These are phyloP conservation scores for Sandelia bainsii DNA, from an alignment of 2,797 vertebrate species.

Conservation along the genomic window DNA sequence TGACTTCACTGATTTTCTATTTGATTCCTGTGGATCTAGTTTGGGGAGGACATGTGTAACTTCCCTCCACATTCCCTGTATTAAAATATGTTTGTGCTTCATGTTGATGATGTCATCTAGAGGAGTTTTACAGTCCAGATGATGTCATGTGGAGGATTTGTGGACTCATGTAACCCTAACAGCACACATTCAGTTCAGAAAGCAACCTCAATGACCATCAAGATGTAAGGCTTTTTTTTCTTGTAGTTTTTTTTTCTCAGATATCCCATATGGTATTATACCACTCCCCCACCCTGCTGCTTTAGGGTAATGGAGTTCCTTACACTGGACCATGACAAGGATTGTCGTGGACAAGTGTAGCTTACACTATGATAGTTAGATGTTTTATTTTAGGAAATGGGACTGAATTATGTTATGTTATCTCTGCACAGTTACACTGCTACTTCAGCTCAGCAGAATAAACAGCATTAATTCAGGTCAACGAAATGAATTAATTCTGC, in stretches of 20 bases:
- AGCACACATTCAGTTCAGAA: neutral
- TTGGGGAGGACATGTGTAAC: too few relatives aligned
- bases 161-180: too few relatives aligned
- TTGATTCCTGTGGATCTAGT: too few relatives aligned
- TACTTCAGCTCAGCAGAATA: slow-evolving; percentile 40
- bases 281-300: neutral
- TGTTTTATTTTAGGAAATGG: slow-evolving; percentile 50
- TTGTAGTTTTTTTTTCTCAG: neutral
- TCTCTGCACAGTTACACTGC: neutral
- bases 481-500: slow-evolving; percentile 49
- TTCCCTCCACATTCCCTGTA: too few relatives aligned
- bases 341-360: slow-evolving; percentile 12
- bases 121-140: too few relatives aligned
- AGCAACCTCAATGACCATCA: neutral
- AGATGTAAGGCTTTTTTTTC: neutral
- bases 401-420: slow-evolving; percentile 24
- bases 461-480: slow-evolving; percentile 69
- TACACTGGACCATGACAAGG: neutral
- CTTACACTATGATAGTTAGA: slow-evolving; percentile 29
- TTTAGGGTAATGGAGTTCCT: neutral
- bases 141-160: too few relatives aligned
- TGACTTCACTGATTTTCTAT: too few relatives aligned
- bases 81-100: too few relatives aligned
- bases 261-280: neutral
- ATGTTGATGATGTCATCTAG: too few relatives aligned